These are phyloP conservation scores for Toxonevra muliebris DNA, from an alignment of 2,888 invertebrate species.

Conservation along the genomic window DNA sequence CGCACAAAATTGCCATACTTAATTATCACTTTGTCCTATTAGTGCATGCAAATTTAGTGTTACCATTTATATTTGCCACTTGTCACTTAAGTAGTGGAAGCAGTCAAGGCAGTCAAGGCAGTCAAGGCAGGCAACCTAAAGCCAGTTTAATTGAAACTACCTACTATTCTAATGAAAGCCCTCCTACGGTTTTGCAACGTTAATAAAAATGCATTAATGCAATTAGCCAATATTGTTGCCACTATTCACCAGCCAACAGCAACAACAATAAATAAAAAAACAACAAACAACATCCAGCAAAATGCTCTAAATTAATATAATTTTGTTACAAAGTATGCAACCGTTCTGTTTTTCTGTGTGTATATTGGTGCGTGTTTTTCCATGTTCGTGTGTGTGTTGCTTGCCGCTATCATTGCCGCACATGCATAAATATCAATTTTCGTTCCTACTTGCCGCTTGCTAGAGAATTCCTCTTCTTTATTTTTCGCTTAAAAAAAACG, in stretches of 20 bases:
- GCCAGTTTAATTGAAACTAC: too few species aligned
- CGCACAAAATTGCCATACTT: constrained; percentile 1
- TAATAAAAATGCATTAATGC: background rate
- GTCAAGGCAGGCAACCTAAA: too few species aligned
- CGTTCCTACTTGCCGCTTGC: background rate
- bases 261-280: too few species aligned
- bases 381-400: too few species aligned
- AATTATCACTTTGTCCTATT: constrained; percentile 1
- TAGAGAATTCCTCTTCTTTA: too few species aligned
- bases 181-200: background rate
- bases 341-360: too few species aligned
- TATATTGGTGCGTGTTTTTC: too few species aligned
- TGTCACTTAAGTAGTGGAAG: background rate
- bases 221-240: background rate
- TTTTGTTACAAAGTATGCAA: too few species aligned
- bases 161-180: background rate
- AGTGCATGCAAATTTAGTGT: constrained; percentile 3
- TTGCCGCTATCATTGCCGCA: too few species aligned
- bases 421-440: constrained; percentile 5
- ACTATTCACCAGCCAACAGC: background rate
- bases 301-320: too few species aligned
- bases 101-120: too few species aligned
- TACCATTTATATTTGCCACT: background rate
- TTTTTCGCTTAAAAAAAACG: background rate
- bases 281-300: too few species aligned